These are phyloP conservation scores for Gasteruption jaculator DNA, from an alignment of 2,888 invertebrate genomes.

Conservation along the genomic window DNA sequence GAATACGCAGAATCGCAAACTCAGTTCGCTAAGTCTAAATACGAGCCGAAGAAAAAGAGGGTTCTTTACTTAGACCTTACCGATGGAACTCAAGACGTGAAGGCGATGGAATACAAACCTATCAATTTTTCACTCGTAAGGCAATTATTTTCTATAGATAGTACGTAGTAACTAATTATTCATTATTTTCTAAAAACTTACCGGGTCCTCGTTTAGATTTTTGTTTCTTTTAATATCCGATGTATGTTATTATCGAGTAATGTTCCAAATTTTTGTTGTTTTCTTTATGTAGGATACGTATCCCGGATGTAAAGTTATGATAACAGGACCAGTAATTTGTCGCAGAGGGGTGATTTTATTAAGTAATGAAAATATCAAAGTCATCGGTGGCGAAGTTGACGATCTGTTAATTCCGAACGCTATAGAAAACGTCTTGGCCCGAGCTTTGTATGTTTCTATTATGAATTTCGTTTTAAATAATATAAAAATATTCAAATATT, in stretches of 20 bases:
- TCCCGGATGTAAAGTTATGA: slow-evolving; percentile 63
- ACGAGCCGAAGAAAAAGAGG: slow-evolving; percentile 58
- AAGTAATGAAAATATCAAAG: slow-evolving; percentile 57
- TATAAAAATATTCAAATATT: slow-evolving; percentile 3
- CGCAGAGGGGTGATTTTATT: slow-evolving; percentile 67
- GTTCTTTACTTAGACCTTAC: slow-evolving; percentile 69
- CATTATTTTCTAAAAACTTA: slow-evolving; percentile 4
- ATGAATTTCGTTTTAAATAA: neutral
- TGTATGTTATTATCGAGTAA: neutral
- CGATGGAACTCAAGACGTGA: slow-evolving; percentile 68
- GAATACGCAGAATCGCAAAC: slow-evolving; percentile 50
- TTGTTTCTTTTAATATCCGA: too few relatives aligned
- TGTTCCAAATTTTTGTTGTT: too few relatives aligned
- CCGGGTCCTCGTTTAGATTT: too few relatives aligned
- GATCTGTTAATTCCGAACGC: slow-evolving; percentile 58
- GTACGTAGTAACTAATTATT: neutral
- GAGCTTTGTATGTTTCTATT: slow-evolving; percentile 51
- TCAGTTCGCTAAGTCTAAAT: slow-evolving; percentile 54
- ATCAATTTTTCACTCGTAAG: slow-evolving; percentile 58
- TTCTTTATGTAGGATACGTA: slow-evolving; percentile 32
- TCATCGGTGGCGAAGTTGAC: slow-evolving; percentile 73
- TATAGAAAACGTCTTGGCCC: slow-evolving; percentile 59
- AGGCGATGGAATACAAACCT: slow-evolving; percentile 68
- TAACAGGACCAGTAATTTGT: slow-evolving; percentile 69
- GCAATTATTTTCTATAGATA: slow-evolving; percentile 4